These are phyloP conservation scores for Rhineura floridana DNA, from an alignment of 2,113 vertebrate species.

Conservation along the genomic window DNA sequence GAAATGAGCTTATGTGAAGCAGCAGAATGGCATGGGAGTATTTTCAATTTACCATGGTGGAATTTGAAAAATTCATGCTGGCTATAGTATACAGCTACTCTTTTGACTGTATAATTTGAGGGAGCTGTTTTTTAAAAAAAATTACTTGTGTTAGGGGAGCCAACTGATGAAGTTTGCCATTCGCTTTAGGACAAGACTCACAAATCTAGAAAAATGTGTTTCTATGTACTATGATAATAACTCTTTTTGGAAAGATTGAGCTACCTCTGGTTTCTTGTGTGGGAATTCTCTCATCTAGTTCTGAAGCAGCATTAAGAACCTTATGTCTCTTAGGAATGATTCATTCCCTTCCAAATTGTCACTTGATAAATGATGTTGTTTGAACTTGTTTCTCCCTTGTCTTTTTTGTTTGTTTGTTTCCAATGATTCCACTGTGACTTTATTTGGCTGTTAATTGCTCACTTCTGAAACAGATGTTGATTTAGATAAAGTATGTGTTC, in stretches of 20 bases:
- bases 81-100: no score
- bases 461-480: background rate
- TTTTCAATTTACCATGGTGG: no score
- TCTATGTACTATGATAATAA: background rate
- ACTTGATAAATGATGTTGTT: background rate
- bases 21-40: no score
- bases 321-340: background rate
- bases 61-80: no score
- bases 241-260: background rate
- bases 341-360: background rate
- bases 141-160: background rate
- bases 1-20: no score
- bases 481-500: background rate
- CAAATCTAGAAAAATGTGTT: background rate
- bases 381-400: background rate
- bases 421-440: background rate
- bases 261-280: background rate
- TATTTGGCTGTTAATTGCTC: background rate
- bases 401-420: background rate
- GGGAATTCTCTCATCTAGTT: background rate
- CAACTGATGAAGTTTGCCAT: background rate
- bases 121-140: background rate
- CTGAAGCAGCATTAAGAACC: background rate
- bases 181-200: background rate
- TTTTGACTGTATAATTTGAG: no score